Evolutionary conservation across 1,140 invertebrate species (phyloP).

Genomic region (Phthorimaea operculella): DNA sequence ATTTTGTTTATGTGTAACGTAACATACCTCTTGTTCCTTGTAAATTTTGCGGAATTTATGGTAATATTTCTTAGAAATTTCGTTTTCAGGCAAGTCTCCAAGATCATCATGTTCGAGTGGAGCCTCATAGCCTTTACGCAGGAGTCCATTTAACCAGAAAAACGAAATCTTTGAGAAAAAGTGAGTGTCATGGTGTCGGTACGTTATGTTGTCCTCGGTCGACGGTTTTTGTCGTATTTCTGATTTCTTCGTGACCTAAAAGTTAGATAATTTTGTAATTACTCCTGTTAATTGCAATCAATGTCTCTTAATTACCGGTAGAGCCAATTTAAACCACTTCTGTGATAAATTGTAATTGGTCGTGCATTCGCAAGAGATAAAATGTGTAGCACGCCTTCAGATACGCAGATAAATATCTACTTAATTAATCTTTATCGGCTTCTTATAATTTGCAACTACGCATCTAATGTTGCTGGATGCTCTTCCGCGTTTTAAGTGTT

Average conservation of each 20-base stretch:
- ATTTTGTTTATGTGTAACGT: too few relatives aligned
- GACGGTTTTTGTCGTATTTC: slow-evolving; percentile 27
- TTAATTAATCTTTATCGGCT: too few relatives aligned
- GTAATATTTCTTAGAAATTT: slow-evolving; percentile 68
- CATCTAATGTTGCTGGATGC: too few relatives aligned
- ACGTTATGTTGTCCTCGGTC: slow-evolving; percentile 34
- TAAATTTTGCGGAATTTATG: slow-evolving; percentile 68
- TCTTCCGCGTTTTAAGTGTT: too few relatives aligned
- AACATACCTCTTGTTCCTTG: slow-evolving; percentile 57
- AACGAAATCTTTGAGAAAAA: slow-evolving; percentile 80
- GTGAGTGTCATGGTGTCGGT: slow-evolving; percentile 71
- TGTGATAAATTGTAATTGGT: too few relatives aligned
- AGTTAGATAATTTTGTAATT: slow-evolving; percentile 8
- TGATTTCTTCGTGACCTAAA: slow-evolving; percentile 46
- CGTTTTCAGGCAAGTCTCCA: slow-evolving; percentile 75
- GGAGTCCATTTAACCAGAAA: slow-evolving; percentile 78
- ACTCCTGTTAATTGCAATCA: background rate
- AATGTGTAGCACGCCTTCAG: too few relatives aligned
- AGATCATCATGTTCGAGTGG: slow-evolving; percentile 77
- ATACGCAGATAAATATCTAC: too few relatives aligned
- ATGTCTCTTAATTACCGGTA: too few relatives aligned
- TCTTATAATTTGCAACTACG: too few relatives aligned
- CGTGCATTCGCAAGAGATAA: too few relatives aligned
- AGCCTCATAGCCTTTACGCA: slow-evolving; percentile 73
- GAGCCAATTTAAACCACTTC: too few relatives aligned